Evolutionary conservation across 1,140 invertebrate genomes (phyloP).

Genomic region (Saccostrea cuccullata): DNA sequence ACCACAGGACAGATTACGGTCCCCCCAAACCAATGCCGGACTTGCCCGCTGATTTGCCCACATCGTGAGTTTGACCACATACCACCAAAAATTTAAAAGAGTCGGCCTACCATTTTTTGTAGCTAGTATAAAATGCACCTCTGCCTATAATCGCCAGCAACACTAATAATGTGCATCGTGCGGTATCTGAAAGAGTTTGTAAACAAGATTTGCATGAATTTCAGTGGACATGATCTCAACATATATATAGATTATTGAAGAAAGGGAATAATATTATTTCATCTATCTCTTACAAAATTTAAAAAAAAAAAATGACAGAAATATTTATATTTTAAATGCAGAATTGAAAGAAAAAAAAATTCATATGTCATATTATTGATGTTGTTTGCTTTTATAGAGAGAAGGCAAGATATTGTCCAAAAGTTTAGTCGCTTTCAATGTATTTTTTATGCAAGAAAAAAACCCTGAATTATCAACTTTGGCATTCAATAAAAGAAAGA

Average conservation of each 20-base stretch:
- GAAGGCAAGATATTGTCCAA: slow-evolving; percentile 23
- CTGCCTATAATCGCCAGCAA: slow-evolving; percentile 28
- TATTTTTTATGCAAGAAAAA: slow-evolving; percentile 19
- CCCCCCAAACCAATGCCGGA: slow-evolving; percentile 10
- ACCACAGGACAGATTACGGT: slow-evolving; percentile 17
- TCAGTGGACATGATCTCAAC: not conserved
- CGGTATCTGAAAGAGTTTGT: not conserved
- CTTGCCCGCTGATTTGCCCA: slow-evolving; percentile 10
- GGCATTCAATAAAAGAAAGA: not conserved
- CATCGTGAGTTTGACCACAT: slow-evolving; percentile 36
- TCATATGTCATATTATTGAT: slow-evolving; percentile 1
- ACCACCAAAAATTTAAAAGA: slow-evolving; percentile 23
- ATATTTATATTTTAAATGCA: not conserved
- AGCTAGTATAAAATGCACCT: slow-evolving; percentile 28
- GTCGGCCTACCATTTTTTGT: slow-evolving; percentile 32
- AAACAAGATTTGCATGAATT: slow-evolving; percentile 18
- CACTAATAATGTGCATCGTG: slow-evolving; percentile 30
- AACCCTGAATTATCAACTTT: not conserved
- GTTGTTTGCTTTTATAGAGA: slow-evolving; percentile 27
- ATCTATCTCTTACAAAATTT: not conserved
- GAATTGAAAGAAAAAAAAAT: not conserved
- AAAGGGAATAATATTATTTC: not conserved
- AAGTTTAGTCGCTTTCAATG: slow-evolving; percentile 31
- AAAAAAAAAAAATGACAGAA: not conserved
- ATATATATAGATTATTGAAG: not conserved